Percentiles rank a stretch among this genome's conserved stretches.
phyloP scores from a whole-genome alignment of 2,888 invertebrate genomes.

The Myathropa florea region DNA sequence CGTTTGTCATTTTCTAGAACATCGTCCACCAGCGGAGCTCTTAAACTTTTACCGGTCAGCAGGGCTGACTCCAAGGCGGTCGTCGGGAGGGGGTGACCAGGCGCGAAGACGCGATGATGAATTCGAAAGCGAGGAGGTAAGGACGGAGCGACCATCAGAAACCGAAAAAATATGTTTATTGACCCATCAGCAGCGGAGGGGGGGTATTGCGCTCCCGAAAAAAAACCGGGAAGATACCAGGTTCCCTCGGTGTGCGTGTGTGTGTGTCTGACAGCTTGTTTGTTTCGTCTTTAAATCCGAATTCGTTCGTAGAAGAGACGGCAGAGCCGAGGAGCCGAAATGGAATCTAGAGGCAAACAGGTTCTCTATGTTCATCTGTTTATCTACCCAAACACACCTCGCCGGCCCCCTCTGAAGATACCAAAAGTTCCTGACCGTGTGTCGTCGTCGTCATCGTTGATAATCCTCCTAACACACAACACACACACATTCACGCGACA shows the following conservation, averaged over 20 bases:
- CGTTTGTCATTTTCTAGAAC: constrained; percentile 57
- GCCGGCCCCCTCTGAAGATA: constrained; percentile 16
- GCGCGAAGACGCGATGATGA: neutral
- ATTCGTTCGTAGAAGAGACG: neutral
- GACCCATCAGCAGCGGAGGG: neutral
- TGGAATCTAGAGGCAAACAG: constrained; percentile 62
- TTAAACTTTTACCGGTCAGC: constrained; percentile 17
- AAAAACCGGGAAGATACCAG: constrained; percentile 29
- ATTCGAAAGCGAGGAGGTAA: too few relatives aligned
- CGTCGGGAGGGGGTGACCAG: neutral
- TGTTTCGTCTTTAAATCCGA: too few relatives aligned
- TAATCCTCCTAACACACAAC: neutral
- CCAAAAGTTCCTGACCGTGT: neutral
- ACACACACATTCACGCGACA: neutral
- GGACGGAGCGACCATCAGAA: neutral
- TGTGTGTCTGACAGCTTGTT: neutral
- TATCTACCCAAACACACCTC: constrained; percentile 22
- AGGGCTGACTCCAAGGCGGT: neutral
- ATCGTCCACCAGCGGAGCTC: too few relatives aligned
- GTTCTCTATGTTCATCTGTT: constrained; percentile 58
- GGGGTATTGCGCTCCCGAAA: constrained; percentile 14
- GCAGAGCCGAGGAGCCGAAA: constrained; percentile 28
- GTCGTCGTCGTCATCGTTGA: constrained; percentile 9
- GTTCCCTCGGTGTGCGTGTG: neutral
- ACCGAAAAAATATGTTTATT: constrained; percentile 23